A percentile compares a stretch with the other conserved stretches of the same genome.
Evolutionary conservation across 2,797 vertebrate genomes (phyloP).

Genomic region (Australoheros facetus): DNA sequence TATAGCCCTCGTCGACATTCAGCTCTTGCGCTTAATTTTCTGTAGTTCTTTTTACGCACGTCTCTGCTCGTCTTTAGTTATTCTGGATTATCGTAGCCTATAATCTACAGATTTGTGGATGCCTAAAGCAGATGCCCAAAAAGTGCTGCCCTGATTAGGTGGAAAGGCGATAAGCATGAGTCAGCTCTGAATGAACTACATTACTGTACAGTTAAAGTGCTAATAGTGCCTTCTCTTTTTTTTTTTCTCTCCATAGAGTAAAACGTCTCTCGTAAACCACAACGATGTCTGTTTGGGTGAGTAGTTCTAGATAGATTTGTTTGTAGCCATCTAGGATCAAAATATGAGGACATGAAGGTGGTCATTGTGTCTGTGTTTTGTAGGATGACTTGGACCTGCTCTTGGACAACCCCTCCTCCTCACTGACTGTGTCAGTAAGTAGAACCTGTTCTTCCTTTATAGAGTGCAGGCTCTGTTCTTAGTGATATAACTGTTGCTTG

Average conservation of each 20-base stretch:
- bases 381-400: conserved; percentile 82
- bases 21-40: not conserved
- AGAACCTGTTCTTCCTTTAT: not conserved
- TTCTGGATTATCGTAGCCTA: not conserved
- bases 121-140: not conserved
- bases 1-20: not conserved
- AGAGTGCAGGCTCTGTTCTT: no score
- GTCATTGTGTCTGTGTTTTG: conserved; percentile 14
- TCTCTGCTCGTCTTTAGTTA: not conserved
- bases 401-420: conserved; percentile 79
- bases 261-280: not conserved
- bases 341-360: not conserved
- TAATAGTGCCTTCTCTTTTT: not conserved
- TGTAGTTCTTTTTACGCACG: not conserved
- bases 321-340: not conserved
- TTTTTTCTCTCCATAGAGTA: conserved; percentile 6
- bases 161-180: not conserved
- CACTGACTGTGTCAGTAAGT: conserved; percentile 76
- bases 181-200: not conserved
- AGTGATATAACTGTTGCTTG: no score
- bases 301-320: not conserved
- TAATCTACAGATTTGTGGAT: not conserved
- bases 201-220: not conserved
- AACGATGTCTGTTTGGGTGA: conserved; percentile 75
- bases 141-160: not conserved